These are phyloP conservation scores for Nothoprocta pentlandii DNA, from an alignment of 2,113 vertebrate species.

Conservation along the genomic window DNA sequence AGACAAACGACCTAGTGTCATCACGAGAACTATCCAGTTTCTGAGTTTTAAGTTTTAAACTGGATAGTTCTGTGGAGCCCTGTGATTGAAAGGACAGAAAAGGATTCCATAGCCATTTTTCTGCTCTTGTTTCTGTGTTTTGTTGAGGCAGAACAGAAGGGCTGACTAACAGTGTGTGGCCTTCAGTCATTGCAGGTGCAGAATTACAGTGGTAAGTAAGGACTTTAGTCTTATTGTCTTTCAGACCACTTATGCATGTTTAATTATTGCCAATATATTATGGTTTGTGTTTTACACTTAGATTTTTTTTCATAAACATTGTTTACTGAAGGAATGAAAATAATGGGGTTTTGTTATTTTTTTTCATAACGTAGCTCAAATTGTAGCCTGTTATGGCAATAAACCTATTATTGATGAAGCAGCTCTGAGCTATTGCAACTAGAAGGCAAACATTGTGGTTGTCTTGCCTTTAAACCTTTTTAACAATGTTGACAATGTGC, in stretches of 20 bases:
- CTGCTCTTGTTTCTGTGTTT: neutral
- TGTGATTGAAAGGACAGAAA: neutral
- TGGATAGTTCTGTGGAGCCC: neutral
- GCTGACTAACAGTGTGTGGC: neutral
- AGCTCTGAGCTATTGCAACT: neutral
- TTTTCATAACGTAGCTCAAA: neutral
- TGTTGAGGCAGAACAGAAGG: conserved; percentile 3
- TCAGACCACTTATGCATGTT: neutral
- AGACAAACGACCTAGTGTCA: neutral
- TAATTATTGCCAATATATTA: neutral
- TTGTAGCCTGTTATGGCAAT: fast-evolving
- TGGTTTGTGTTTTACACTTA: neutral
- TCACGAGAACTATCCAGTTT: neutral
- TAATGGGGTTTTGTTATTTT: neutral
- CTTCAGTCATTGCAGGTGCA: conserved; percentile 7
- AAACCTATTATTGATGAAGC: neutral
- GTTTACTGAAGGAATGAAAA: neutral
- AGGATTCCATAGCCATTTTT: neutral
- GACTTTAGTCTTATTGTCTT: neutral
- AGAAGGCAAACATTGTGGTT: neutral
- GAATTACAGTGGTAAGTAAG: neutral
- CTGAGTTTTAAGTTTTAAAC: neutral
- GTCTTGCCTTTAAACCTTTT: neutral
- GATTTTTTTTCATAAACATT: neutral
- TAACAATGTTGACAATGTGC: neutral